These are phyloP conservation scores for Aptenodytes patagonicus DNA, from an alignment of 2,113 vertebrate genomes.

Conservation along the genomic window DNA sequence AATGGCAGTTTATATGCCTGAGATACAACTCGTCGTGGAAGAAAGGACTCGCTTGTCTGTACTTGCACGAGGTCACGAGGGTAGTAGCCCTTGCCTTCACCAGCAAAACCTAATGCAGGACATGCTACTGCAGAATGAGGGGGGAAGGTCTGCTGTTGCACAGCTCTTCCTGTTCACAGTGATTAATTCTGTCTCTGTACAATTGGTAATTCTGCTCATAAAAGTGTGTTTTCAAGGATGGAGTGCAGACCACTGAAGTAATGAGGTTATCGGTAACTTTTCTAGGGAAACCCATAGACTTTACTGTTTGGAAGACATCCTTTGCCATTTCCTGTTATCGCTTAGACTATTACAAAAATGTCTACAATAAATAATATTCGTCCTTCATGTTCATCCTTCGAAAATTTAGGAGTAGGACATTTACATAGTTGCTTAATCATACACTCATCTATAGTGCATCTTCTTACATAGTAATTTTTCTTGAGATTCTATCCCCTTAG, in stretches of 20 bases:
- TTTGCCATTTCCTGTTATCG: neutral
- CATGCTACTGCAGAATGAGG: neutral
- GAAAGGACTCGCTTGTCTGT: constrained; percentile 8
- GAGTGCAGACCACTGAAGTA: neutral
- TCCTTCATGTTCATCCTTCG: neutral
- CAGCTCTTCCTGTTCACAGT: neutral
- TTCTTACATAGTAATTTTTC: neutral
- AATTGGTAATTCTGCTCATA: neutral
- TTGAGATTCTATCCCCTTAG: neutral
- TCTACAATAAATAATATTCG: neutral
- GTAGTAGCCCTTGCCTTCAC: neutral
- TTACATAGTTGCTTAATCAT: neutral
- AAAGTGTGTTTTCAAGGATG: neutral
- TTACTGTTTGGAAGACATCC: neutral
- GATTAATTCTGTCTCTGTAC: neutral
- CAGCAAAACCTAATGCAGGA: neutral
- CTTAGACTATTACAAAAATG: neutral
- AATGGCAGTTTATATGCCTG: neutral
- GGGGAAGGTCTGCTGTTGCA: neutral
- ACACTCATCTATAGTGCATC: neutral
- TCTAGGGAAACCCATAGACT: neutral
- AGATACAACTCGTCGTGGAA: neutral
- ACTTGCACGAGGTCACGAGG: neutral
- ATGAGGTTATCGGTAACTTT: neutral
- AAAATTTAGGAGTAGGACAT: neutral